These are phyloP conservation scores for Oryctolagus cuniculus DNA, from an alignment of 2,113 vertebrate species.

Conservation along the genomic window DNA sequence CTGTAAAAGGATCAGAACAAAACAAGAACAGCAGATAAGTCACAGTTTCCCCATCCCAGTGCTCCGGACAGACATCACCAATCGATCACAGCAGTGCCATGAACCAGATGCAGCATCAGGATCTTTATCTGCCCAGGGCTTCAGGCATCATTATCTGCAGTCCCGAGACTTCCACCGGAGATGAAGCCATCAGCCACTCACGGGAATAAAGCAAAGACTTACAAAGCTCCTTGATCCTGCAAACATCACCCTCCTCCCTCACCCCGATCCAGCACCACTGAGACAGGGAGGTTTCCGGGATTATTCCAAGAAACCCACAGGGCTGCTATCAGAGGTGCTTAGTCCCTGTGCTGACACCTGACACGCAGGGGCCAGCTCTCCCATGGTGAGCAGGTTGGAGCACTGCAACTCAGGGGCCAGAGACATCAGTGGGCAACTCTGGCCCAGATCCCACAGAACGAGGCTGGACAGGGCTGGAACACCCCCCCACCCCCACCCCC, in stretches of 20 bases:
- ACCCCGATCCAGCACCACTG: background rate
- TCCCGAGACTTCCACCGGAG: background rate
- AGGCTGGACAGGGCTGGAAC: background rate
- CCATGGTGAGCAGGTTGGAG: background rate
- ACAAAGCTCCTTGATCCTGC: background rate
- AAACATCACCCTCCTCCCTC: background rate
- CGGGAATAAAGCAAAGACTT: background rate
- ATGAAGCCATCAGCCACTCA: background rate
- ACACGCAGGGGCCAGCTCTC: background rate
- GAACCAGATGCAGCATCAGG: background rate
- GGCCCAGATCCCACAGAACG: background rate
- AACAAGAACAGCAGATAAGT: background rate
- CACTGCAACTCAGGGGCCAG: background rate
- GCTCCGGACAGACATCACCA: slow-evolving; percentile 56
- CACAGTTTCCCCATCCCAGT: background rate
- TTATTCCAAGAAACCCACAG: background rate
- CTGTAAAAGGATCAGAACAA: background rate
- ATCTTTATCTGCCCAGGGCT: background rate
- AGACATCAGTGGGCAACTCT: background rate
- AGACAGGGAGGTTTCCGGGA: background rate
- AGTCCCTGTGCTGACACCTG: background rate
- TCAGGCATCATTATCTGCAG: background rate
- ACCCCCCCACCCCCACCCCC: background rate
- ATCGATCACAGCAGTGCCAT: slow-evolving; percentile 44
- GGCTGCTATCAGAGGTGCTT: background rate